Evolutionary conservation across 2,797 vertebrate species (phyloP).

Genomic region (Dromococcyx pavoninus): DNA sequence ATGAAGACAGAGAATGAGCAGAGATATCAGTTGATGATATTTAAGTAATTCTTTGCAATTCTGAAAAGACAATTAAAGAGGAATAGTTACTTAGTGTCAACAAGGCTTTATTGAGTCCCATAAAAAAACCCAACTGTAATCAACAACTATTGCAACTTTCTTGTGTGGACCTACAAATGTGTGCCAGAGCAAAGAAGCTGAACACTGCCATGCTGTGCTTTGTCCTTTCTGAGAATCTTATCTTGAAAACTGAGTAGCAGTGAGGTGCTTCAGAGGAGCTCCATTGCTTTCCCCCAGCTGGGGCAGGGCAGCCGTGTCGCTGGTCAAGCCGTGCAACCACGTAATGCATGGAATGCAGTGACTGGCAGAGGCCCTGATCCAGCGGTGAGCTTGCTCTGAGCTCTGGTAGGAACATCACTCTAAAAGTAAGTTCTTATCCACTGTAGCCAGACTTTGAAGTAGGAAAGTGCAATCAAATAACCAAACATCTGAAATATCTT

Average conservation of each 20-base stretch:
- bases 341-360: accelerated
- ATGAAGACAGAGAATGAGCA: background rate
- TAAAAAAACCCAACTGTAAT: background rate
- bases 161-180: accelerated
- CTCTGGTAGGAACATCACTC: background rate
- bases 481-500: background rate
- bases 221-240: background rate
- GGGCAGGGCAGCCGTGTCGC: accelerated
- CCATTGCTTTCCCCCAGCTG: accelerated
- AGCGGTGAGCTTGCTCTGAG: background rate
- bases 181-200: background rate
- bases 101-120: background rate
- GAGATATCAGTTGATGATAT: background rate
- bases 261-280: accelerated
- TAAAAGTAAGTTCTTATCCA: background rate
- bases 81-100: background rate
- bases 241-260: background rate
- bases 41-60: background rate
- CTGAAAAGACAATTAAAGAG: background rate
- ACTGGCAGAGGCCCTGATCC: background rate
- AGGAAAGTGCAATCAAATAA: background rate
- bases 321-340: accelerated
- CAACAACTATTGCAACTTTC: background rate
- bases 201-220: background rate
- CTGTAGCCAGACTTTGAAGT: background rate